A percentile compares a stretch with the other conserved stretches of the same genome.
Evolutionary conservation across 35 echinoderm and acorn worm species (phyloP).

Genomic region (Diadema setosum): DNA sequence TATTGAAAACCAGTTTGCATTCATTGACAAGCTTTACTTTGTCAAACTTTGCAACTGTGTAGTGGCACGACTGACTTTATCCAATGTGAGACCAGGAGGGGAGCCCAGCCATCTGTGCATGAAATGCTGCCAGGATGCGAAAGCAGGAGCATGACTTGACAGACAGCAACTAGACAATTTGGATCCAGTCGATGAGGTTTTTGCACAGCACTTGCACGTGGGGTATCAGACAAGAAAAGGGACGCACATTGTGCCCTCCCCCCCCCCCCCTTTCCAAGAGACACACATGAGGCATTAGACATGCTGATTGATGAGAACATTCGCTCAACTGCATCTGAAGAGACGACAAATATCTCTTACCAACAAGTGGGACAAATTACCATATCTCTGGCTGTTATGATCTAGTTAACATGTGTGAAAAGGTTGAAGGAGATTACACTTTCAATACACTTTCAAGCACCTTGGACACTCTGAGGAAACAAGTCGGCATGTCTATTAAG

Average conservation of each 20-base stretch:
- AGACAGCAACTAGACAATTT: background rate
- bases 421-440: background rate
- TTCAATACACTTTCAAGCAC: background rate
- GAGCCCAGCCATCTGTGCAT: conserved; percentile 43
- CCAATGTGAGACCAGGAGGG: conserved; percentile 67
- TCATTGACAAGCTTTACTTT: conserved; percentile 46
- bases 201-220: conserved; percentile 17
- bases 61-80: conserved; percentile 54
- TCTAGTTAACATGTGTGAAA: background rate
- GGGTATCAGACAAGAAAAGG: conserved; percentile 28
- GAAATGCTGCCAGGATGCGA: conserved; percentile 59
- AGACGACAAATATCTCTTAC: background rate
- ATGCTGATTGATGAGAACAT: background rate
- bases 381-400: background rate
- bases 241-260: conserved; percentile 6
- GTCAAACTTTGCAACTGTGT: conserved; percentile 20
- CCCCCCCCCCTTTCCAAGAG: conserved; percentile 44
- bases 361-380: background rate
- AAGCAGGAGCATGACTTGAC: conserved; percentile 51
- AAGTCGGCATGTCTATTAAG: background rate
- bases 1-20: background rate
- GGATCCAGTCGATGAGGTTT: background rate
- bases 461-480: background rate
- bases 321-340: background rate
- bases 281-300: background rate